Percentiles rank a stretch among this genome's conserved stretches.
These are phyloP conservation scores for Agrypnia vestita DNA, from an alignment of 1,140 invertebrate species.

Conservation along the genomic window DNA sequence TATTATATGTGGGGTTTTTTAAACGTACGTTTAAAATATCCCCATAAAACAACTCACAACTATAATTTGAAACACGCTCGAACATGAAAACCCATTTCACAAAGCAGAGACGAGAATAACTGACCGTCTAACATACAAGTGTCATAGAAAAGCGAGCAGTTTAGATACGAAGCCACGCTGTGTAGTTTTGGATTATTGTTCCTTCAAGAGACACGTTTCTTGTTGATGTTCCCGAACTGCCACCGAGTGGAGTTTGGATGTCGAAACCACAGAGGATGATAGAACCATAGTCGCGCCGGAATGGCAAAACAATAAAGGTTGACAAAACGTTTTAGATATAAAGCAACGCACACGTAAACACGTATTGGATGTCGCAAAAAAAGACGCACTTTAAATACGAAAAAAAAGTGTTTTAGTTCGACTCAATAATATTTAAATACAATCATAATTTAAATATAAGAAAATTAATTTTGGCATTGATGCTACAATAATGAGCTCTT, in stretches of 20 bases:
- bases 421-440: too few relatives aligned
- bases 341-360: too few relatives aligned
- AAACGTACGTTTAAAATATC: too few relatives aligned
- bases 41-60: too few relatives aligned
- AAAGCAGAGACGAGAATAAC: background rate
- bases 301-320: background rate
- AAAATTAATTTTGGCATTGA: too few relatives aligned
- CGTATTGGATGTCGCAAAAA: too few relatives aligned
- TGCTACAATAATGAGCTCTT: too few relatives aligned
- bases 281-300: background rate
- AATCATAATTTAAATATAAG: too few relatives aligned
- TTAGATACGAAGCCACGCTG: slow-evolving; percentile 4
- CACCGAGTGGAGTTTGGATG: slow-evolving; percentile 4
- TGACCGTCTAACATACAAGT: slow-evolving; percentile 16
- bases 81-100: background rate
- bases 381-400: too few relatives aligned
- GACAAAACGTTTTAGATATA: slow-evolving; percentile 3
- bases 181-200: background rate
- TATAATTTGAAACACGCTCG: slow-evolving; percentile 7
- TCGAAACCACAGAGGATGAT: background rate
- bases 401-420: too few relatives aligned
- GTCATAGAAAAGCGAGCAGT: slow-evolving; percentile 15
- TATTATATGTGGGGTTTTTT: too few relatives aligned
- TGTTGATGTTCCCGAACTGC: slow-evolving; percentile 31
- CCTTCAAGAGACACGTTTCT: background rate